Evolutionary conservation across 1,140 invertebrate genomes (phyloP).

Genomic region (Himalopsyche phryganea): DNA sequence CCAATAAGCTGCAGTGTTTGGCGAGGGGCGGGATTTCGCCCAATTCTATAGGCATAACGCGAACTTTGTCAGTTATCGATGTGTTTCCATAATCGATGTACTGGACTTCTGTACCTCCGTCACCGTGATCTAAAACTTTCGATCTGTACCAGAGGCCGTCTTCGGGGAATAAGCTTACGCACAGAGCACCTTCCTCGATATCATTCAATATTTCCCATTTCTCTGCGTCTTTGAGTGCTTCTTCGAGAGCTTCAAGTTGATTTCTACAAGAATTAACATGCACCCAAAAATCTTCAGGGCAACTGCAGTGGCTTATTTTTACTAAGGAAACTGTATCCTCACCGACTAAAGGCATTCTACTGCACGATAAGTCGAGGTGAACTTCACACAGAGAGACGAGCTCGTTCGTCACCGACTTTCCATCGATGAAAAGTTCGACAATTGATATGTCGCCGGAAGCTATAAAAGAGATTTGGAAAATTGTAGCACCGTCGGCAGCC

Average conservation of each 20-base stretch:
- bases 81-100: constrained; percentile 74
- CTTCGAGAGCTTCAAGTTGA: constrained; percentile 57
- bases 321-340: constrained; percentile 40
- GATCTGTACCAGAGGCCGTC: constrained; percentile 66
- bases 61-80: constrained; percentile 55
- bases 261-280: constrained; percentile 55
- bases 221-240: constrained; percentile 51
- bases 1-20: constrained; percentile 58
- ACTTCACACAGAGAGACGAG: constrained; percentile 44
- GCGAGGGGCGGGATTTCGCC: constrained; percentile 56
- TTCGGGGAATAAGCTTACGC: constrained; percentile 62
- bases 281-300: constrained; percentile 61
- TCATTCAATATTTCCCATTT: constrained; percentile 49
- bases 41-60: constrained; percentile 59
- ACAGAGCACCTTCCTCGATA: constrained; percentile 53
- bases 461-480: constrained; percentile 61
- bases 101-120: constrained; percentile 58
- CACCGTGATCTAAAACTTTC: constrained; percentile 49
- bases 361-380: neutral
- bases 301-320: constrained; percentile 56
- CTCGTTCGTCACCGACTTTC: constrained; percentile 59
- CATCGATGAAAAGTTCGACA: constrained; percentile 60
- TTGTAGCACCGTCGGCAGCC: constrained; percentile 60
- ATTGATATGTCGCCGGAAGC: constrained; percentile 62
- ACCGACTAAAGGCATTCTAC: constrained; percentile 36